A percentile compares a stretch with the other conserved stretches of the same genome.
Conservation (phyloP, 2,797 vertebrate genomes). For the Chloroceryle amazona region DNA sequence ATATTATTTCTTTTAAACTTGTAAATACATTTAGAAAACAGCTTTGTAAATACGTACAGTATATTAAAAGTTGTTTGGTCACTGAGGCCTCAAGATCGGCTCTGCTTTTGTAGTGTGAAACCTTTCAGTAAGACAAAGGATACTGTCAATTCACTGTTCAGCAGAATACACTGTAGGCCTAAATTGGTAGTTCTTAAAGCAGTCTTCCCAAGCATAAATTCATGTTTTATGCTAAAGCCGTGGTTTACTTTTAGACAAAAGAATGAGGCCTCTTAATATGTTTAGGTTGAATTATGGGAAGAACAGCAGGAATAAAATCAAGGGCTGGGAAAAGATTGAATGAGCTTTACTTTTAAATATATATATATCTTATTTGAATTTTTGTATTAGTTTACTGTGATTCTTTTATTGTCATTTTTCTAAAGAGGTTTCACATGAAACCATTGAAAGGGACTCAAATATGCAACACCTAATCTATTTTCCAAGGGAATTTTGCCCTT, state of each 20-base stretch:
- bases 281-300: slow-evolving; percentile 51
- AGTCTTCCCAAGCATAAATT: slow-evolving; percentile 64
- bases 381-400: slow-evolving; percentile 84
- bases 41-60: slow-evolving; percentile 81
- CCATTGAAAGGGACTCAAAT: slow-evolving; percentile 89
- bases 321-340: slow-evolving; percentile 78
- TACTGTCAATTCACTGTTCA: slow-evolving; percentile 80
- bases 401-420: slow-evolving; percentile 79
- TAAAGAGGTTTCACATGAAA: slow-evolving; percentile 83
- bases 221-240: slow-evolving; percentile 62
- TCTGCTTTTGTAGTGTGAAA: slow-evolving; percentile 55
- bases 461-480: slow-evolving; percentile 91
- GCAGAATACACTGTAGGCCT: slow-evolving; percentile 76
- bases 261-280: slow-evolving; percentile 30
- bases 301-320: slow-evolving; percentile 73
- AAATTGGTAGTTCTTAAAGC: slow-evolving; percentile 40
- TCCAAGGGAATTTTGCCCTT: slow-evolving; percentile 87
- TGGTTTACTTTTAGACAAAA: slow-evolving; percentile 53
- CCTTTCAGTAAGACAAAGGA: slow-evolving; percentile 68
- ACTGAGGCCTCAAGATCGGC: slow-evolving; percentile 59
- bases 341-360: slow-evolving; percentile 80
- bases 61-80: slow-evolving; percentile 61
- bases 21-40: slow-evolving; percentile 80
- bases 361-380: slow-evolving; percentile 70
- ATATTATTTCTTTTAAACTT: slow-evolving; percentile 77